These are phyloP conservation scores for Erpetoichthys calabaricus DNA, from an alignment of 2,797 vertebrate species.

Conservation along the genomic window DNA sequence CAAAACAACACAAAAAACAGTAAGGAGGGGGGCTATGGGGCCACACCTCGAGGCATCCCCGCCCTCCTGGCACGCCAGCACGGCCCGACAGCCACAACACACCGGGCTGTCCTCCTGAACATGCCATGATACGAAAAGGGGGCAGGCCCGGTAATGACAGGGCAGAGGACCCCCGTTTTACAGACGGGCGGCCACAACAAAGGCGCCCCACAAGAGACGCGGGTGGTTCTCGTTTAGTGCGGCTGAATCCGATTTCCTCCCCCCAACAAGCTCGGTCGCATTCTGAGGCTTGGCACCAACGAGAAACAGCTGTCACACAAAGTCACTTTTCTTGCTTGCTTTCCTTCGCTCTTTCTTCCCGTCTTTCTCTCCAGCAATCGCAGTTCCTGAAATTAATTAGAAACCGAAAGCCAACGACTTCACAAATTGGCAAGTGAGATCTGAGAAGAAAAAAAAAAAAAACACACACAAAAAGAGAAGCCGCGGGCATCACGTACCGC, in stretches of 20 bases:
- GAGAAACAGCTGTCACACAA: constrained; percentile 36
- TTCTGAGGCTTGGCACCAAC: constrained; percentile 30
- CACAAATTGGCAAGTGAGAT: not conserved
- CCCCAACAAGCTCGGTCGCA: constrained; percentile 18
- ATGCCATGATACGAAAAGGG: no score
- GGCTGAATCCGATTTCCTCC: constrained; percentile 35
- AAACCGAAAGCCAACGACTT: not conserved
- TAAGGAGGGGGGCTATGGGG: no score
- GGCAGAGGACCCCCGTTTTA: constrained; percentile 24
- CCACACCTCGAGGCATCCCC: no score
- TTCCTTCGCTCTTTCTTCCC: constrained; percentile 16
- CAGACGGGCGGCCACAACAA: constrained; percentile 40
- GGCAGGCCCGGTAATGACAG: constrained; percentile 30
- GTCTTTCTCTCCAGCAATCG: not conserved
- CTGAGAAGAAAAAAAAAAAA: not conserved
- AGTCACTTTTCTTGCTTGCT: constrained; percentile 13
- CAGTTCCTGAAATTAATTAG: not conserved
- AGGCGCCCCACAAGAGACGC: constrained; percentile 34
- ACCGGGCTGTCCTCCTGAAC: no score
- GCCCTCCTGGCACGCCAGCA: no score
- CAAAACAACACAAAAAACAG: no score
- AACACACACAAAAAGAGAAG: no score
- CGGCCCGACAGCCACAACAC: no score
- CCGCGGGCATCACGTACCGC: no score
- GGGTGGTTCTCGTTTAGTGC: constrained; percentile 39